Evolutionary conservation across 2,113 vertebrate genomes (phyloP), one percentile per base, ranked within the genome.

Genomic region (Erpornis zantholeuca): DNA sequence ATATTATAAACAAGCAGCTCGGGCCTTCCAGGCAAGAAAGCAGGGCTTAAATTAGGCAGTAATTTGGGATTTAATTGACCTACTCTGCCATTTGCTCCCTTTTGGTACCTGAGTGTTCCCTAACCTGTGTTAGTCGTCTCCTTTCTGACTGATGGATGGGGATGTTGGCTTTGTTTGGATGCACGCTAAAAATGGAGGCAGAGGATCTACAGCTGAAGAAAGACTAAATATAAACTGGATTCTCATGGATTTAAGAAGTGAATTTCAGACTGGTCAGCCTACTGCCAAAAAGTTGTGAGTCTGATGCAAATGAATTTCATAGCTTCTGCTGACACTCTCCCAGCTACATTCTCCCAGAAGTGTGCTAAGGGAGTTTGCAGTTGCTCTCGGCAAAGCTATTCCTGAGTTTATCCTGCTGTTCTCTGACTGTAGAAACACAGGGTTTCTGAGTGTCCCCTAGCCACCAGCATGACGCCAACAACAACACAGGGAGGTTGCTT

Each of bases 201-300:
- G 61, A 63, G 33, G 38, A 92, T 23, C 36, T 66, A 44, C 9
- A 91, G 33, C 24, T 64, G 44, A 86, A 83, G 61, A 20, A 82
- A 66, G 64, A 31, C 31, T 83, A 53, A 90, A 22, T 90, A 82
- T 52, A 35, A 78, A 81, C 6, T 40, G n/a, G 44, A 59, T 86
- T 92, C 24, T 86, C 72, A 28, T 63, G 52, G 47, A 68, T 86
- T 81, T 88, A 56, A 53, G n/a, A 28, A 86, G n/a, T 69, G 72
- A 86, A 45, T 95, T 91, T 91, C 81, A 89, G 80, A 72, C 54
- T 92, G 92, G 86, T 89, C 92, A 95, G 31, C 44, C 83, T 71
- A n/a, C 49, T 94, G 44, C 56, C 16, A 81, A 44, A 36, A 86
- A 83, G 56, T 33, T 86, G 50, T 38, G 65, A 70, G 69, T 77